Evolutionary conservation across 1,140 invertebrate species (phyloP), one percentile per base, ranked within the genome.

Genomic region (Danaus melanippus): DNA sequence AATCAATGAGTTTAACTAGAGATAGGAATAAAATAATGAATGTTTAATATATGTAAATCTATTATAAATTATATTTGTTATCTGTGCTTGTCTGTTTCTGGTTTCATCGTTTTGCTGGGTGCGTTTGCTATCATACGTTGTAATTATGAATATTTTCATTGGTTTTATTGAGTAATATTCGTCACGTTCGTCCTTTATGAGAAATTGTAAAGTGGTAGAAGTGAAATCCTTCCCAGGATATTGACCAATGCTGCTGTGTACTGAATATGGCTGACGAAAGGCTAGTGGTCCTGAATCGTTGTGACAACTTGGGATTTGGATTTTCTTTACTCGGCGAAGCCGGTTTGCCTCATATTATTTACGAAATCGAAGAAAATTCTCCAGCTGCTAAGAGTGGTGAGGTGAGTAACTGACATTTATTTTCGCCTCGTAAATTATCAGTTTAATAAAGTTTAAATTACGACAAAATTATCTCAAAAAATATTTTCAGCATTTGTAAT

Each of bases 351-450:
- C 95, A 95, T 78, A 93, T 96, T 79, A 95, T 97, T 81, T 96
- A 96, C 88, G 93, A 96, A 87, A 95, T 97, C 76, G 90, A 95
- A 73, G 94, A 96, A 87, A 94, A 96, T 87, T 96, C 95, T 66
- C 95, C 95, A 74, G 95, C 95, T 58, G 94, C 94, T 67, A 92
- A 93, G 78, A 93, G 93, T 84, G 94, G 94, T 81, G 91, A 95
- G 93, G 95, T 96, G 91, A 92, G 91, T 87, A 39, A n/a, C 41
- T 39, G 21, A 32, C 21, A 32, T 32, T 32, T 32, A 32, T 32
- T 32, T 21, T 32, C 21, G 2, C 21, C 21, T 32, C 7, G 21
- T 32, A 32, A 32, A 32, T 32, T 32, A 32, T 32, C 21, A 32
- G 21, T 32, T 32, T 5, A 32, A 32, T 32, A 32, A 32, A 32